Percentiles rank a stretch among this genome's conserved stretches.
These are phyloP conservation scores for Zonitis immaculata DNA, from an alignment of 2,888 invertebrate genomes.

Conservation along the genomic window DNA sequence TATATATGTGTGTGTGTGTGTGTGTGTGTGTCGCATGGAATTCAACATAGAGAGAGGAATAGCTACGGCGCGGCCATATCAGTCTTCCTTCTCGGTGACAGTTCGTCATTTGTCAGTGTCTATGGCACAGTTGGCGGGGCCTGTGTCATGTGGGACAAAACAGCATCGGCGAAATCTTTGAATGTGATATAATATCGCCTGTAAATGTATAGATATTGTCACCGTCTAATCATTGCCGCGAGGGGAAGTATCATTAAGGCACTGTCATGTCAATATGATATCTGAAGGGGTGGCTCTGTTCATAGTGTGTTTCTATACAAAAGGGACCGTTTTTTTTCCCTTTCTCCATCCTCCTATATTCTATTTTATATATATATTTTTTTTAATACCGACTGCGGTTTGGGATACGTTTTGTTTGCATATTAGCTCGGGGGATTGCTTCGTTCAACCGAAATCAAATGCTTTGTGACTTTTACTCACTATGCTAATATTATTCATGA, in stretches of 20 bases:
- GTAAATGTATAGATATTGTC: conserved; percentile 21
- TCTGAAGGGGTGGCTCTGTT: conserved; percentile 45
- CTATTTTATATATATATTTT: too few relatives aligned
- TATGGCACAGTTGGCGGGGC: conserved; percentile 50
- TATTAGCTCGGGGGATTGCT: conserved; percentile 44
- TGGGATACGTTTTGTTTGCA: conserved; percentile 46
- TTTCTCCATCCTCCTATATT: not conserved
- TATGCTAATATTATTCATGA: conserved; percentile 47
- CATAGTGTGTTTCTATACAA: conserved; percentile 45
- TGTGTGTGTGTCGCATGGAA: conserved; percentile 40
- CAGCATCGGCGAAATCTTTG: conserved; percentile 46
- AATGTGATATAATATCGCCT: conserved; percentile 34
- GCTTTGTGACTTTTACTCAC: conserved; percentile 44
- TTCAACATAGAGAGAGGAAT: conserved; percentile 47
- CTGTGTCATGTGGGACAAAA: conserved; percentile 52
- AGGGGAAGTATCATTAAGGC: conserved; percentile 51
- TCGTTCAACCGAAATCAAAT: conserved; percentile 45
- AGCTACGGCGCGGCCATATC: conserved; percentile 50
- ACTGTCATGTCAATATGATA: conserved; percentile 52
- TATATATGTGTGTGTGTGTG: not conserved
- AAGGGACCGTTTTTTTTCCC: conserved; percentile 34
- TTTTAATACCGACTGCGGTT: conserved; percentile 46
- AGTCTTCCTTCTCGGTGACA: conserved; percentile 54
- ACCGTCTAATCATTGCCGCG: conserved; percentile 41
- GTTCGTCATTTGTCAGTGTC: conserved; percentile 54